These are phyloP conservation scores for Dasysyrphus tricinctus DNA, from an alignment of 2,888 invertebrate genomes.

Conservation along the genomic window DNA sequence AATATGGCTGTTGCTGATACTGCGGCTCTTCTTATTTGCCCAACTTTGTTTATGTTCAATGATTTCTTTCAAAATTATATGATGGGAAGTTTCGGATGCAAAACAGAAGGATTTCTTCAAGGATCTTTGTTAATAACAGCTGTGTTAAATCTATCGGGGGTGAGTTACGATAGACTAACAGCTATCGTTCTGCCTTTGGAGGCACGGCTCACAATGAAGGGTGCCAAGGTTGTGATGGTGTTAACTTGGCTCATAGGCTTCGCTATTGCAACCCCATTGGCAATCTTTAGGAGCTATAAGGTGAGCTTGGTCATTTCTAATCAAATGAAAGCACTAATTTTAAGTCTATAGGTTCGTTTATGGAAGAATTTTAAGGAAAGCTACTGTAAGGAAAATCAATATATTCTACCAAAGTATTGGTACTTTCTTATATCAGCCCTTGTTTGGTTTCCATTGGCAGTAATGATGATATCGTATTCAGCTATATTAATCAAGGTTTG, in stretches of 20 bases:
- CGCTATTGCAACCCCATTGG: conserved; percentile 87
- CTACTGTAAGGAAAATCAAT: conserved; percentile 89
- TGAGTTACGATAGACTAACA: conserved; percentile 92
- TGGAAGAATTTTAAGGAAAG: conserved; percentile 91
- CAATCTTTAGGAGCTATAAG: conserved; percentile 86
- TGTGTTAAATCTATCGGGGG: conserved; percentile 90
- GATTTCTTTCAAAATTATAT: conserved; percentile 92
- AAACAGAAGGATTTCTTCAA: conserved; percentile 90
- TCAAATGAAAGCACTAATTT: not conserved
- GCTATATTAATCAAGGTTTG: conserved; percentile 88
- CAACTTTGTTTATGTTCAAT: conserved; percentile 89
- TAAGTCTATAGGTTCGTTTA: conserved; percentile 85
- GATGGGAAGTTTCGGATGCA: conserved; percentile 89
- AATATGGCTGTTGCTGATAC: conserved; percentile 91
- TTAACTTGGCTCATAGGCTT: conserved; percentile 88
- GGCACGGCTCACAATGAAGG: conserved; percentile 87
- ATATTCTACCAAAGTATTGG: conserved; percentile 89
- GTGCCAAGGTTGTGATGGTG: conserved; percentile 87
- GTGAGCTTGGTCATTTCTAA: conserved; percentile 80
- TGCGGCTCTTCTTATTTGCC: conserved; percentile 87
- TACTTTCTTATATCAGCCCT: conserved; percentile 89
- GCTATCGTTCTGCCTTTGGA: conserved; percentile 90
- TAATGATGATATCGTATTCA: conserved; percentile 90
- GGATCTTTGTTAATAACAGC: conserved; percentile 90
- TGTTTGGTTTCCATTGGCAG: conserved; percentile 90